Evolutionary conservation across 2,113 vertebrate genomes (phyloP).

Genomic region (Bolborhynchus lineola): DNA sequence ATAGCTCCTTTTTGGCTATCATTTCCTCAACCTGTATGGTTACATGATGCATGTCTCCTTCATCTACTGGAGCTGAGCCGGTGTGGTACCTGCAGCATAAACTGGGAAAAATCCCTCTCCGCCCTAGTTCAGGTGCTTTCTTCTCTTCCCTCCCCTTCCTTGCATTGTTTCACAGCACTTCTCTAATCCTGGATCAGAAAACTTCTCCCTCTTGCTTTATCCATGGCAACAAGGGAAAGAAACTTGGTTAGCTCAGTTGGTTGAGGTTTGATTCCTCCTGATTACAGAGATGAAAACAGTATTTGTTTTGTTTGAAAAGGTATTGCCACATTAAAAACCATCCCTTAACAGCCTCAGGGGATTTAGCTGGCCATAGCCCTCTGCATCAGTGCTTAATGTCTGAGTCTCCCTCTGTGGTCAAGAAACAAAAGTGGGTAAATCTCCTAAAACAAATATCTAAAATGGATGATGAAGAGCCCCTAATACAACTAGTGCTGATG

Average conservation of each 20-base stretch:
- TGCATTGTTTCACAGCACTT: not conserved
- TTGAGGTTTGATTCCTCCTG: not conserved
- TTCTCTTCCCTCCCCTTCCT: not conserved
- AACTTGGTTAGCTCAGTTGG: not conserved
- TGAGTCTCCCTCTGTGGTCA: not conserved
- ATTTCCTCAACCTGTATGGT: not conserved
- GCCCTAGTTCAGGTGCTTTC: not conserved
- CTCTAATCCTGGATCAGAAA: not conserved
- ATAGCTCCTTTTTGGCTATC: not conserved
- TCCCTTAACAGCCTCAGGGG: not conserved
- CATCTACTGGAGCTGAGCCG: not conserved
- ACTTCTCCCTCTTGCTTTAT: not conserved
- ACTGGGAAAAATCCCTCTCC: not conserved
- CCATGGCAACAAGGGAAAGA: not conserved
- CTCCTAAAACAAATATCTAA: not conserved
- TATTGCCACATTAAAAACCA: not conserved
- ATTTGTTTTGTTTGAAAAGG: not conserved
- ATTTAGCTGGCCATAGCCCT: not conserved
- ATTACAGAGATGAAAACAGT: not conserved
- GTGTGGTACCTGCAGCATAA: not conserved
- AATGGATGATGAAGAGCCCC: not conserved
- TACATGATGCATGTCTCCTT: not conserved
- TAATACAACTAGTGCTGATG: not conserved
- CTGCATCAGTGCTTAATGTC: not conserved
- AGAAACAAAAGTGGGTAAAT: not conserved